Evolutionary conservation across 1,140 invertebrate species (phyloP).

Genomic region (Lepidurus arcticus): DNA sequence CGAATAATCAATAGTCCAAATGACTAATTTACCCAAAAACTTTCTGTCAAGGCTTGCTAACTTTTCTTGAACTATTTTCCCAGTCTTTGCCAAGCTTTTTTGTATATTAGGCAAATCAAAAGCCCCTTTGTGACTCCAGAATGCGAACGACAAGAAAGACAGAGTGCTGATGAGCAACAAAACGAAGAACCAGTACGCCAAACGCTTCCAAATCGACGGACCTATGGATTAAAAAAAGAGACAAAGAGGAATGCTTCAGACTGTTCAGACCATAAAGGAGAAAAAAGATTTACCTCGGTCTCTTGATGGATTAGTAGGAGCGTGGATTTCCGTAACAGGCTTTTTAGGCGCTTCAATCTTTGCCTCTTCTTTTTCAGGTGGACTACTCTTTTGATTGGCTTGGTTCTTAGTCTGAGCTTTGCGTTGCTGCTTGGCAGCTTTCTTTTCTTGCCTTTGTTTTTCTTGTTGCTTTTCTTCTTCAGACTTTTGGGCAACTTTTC

Average conservation of each 20-base stretch:
- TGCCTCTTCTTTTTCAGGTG: neutral
- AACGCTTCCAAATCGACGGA: neutral
- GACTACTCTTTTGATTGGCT: neutral
- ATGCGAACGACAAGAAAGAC: neutral
- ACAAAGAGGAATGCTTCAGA: neutral
- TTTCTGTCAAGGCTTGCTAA: neutral
- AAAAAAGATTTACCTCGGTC: neutral
- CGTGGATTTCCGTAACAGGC: neutral
- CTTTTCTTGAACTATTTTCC: neutral
- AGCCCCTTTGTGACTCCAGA: neutral
- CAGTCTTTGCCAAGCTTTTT: neutral
- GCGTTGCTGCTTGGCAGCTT: constrained; percentile 32
- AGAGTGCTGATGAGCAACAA: neutral
- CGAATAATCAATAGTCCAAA: neutral
- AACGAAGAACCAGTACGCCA: neutral
- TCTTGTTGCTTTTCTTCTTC: constrained; percentile 26
- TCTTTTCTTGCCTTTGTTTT: constrained; percentile 24
- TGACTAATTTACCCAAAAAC: neutral
- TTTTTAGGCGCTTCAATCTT: neutral
- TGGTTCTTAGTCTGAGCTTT: constrained; percentile 22
- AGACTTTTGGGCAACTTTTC: constrained; percentile 23
- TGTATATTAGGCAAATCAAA: neutral
- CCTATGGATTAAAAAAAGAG: neutral
- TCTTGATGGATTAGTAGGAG: neutral
- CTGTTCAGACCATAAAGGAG: neutral